These are phyloP conservation scores for Aphelinus atriplicis DNA, from an alignment of 1,140 invertebrate genomes.

Conservation along the genomic window DNA sequence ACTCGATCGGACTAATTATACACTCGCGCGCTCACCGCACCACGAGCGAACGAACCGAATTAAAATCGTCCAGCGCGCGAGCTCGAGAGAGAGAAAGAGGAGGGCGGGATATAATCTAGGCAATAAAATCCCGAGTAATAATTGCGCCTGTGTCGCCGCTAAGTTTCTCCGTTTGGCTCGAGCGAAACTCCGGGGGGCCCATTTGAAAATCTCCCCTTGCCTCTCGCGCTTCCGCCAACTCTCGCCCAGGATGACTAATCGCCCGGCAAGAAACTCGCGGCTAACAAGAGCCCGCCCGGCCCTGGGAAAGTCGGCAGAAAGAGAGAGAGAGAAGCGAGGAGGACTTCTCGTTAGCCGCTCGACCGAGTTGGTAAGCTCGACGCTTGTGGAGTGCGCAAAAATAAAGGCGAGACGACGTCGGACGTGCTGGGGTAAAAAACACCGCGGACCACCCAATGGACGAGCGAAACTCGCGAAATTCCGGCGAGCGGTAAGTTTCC, in stretches of 20 bases:
- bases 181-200: slow-evolving; percentile 9
- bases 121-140: slow-evolving; percentile 26
- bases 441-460: not conserved
- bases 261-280: slow-evolving; percentile 29
- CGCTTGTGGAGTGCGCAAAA: not conserved
- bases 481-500: not conserved
- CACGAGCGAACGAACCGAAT: slow-evolving; percentile 13
- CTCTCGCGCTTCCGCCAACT: not conserved
- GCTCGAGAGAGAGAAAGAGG: not conserved
- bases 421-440: not conserved
- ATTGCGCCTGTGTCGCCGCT: slow-evolving; percentile 14
- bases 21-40: not conserved
- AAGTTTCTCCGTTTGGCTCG: slow-evolving; percentile 10
- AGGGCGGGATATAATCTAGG: not conserved
- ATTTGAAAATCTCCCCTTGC: slow-evolving; percentile 25
- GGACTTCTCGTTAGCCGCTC: slow-evolving; percentile 27
- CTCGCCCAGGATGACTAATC: slow-evolving; percentile 29
- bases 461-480: slow-evolving; percentile 13
- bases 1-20: too few relatives aligned
- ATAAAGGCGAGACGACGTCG: not conserved
- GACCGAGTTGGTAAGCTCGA: slow-evolving; percentile 12
- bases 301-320: not conserved
- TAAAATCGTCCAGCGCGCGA: not conserved
- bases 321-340: not conserved
- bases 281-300: slow-evolving; percentile 24